phyloP scores from a whole-genome alignment of 2,888 invertebrate species.

The Geophilus truncorum region DNA sequence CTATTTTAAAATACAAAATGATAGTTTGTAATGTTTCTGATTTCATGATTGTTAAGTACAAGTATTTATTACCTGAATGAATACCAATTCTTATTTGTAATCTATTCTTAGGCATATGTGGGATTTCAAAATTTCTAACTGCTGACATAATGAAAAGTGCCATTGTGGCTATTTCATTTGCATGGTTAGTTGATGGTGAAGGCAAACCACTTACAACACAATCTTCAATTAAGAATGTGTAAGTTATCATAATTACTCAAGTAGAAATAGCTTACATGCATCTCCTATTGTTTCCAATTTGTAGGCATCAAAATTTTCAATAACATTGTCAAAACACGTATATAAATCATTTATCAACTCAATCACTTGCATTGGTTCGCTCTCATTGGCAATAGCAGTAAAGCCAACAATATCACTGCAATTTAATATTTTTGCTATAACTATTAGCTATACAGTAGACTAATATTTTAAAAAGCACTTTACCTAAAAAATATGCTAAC shows the following conservation, averaged over 20 bases:
- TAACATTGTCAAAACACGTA: conserved; percentile 36
- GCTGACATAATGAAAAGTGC: conserved; percentile 75
- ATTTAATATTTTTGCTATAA: too few species aligned
- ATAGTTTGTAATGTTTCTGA: too few species aligned
- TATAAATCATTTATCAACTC: conserved; percentile 37
- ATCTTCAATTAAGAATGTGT: background rate
- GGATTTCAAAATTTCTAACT: conserved; percentile 69
- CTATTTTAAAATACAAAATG: background rate
- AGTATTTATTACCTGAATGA: conserved; percentile 60
- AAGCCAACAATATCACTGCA: conserved; percentile 29
- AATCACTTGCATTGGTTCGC: conserved; percentile 35
- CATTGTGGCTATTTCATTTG: conserved; percentile 80
- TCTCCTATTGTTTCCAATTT: too few species aligned
- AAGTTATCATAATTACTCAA: conserved; percentile 7
- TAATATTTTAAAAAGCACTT: too few species aligned
- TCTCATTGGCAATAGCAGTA: background rate
- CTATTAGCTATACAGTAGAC: too few species aligned
- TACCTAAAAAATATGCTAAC: conserved; percentile 2
- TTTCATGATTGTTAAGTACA: too few species aligned
- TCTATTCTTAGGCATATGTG: conserved; percentile 64
- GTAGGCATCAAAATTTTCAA: conserved; percentile 37
- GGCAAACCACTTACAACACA: conserved; percentile 30
- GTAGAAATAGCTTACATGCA: too few species aligned
- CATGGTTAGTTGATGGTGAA: conserved; percentile 59
- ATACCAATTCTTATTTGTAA: conserved; percentile 75